A percentile compares a stretch with the other conserved stretches of the same genome.
phyloP scores from a whole-genome alignment of 2,888 invertebrate genomes.

The Lepidonotus clava region DNA sequence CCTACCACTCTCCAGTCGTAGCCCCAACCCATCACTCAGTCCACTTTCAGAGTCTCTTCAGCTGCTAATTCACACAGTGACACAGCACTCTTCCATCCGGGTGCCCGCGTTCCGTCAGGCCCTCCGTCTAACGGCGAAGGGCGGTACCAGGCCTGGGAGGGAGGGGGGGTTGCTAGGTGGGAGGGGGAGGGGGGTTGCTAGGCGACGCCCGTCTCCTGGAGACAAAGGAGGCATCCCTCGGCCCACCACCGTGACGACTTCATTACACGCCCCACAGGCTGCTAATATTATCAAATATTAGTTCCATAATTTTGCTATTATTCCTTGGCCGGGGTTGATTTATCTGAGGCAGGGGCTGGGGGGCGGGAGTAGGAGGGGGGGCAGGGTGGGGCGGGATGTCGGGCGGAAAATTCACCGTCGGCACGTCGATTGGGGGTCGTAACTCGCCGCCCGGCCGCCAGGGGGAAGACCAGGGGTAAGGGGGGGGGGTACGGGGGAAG shows the following conservation, averaged over 20 bases:
- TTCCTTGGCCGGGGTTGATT: neutral
- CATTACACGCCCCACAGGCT: slow-evolving; percentile 48
- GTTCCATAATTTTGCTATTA: slow-evolving; percentile 54
- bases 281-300: slow-evolving; percentile 54
- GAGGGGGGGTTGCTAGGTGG: neutral
- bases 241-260: slow-evolving; percentile 41
- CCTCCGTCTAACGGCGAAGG: no score
- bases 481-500: neutral
- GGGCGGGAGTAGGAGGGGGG: neutral
- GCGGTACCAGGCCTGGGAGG: neutral
- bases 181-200: slow-evolving; percentile 20
- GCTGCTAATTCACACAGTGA: slow-evolving; percentile 40
- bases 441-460: neutral
- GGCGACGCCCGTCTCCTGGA: neutral
- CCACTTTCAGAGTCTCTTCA: neutral
- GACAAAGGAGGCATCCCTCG: neutral
- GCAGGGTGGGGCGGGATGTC: neutral
- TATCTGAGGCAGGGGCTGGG: neutral
- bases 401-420: slow-evolving; percentile 18
- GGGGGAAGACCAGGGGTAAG: neutral
- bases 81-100: no score
- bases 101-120: no score
- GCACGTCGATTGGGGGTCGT: slow-evolving; percentile 6
- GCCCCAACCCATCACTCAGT: neutral
- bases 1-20: no score